These are phyloP conservation scores for Holothuria glaberrima DNA, from an alignment of 35 echinoderm and acorn worm genomes.

Conservation along the genomic window DNA sequence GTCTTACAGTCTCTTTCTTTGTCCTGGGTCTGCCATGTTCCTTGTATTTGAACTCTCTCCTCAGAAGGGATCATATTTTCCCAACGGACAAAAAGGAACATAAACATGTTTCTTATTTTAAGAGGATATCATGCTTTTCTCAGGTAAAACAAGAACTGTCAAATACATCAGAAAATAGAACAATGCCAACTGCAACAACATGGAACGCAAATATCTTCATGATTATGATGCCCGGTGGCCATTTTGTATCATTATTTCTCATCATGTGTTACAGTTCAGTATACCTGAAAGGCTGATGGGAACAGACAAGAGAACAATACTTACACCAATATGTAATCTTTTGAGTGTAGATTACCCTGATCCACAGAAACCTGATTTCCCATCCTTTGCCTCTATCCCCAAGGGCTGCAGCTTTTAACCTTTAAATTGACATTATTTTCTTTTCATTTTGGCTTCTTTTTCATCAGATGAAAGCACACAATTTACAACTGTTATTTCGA, in stretches of 20 bases:
- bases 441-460: conserved; percentile 26
- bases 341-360: conserved; percentile 7
- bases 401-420: conserved; percentile 25
- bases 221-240: background rate
- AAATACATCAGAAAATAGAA: background rate
- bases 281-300: conserved; percentile 8
- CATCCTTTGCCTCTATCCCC: conserved; percentile 30
- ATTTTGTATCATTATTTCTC: background rate
- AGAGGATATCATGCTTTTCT: background rate
- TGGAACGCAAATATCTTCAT: background rate
- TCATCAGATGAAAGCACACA: background rate
- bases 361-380: conserved; percentile 18
- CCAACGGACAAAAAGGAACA: background rate
- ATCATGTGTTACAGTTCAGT: conserved; percentile 21
- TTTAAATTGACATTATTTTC: conserved; percentile 19
- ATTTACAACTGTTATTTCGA: background rate
- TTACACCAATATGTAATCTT: background rate
- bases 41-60: no score
- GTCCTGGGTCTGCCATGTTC: no score
- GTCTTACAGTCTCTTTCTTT: no score
- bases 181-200: background rate
- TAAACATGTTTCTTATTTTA: background rate
- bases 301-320: conserved; percentile 27
- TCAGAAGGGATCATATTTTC: no score
- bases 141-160: background rate